Conservation (phyloP, 2,888 invertebrate species). For the Hecatera dysodea region DNA sequence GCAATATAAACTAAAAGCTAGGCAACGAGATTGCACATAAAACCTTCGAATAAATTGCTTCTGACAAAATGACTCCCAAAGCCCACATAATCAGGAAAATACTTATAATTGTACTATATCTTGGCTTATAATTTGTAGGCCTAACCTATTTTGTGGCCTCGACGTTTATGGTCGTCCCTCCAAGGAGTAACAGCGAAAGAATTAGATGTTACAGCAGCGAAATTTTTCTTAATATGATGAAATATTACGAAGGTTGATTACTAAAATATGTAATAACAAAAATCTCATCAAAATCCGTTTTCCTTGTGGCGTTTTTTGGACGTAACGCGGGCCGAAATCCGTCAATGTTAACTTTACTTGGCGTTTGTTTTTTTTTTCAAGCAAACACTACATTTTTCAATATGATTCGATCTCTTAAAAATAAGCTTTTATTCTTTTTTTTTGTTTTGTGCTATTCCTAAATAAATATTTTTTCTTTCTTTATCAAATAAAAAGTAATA, state of each 20-base stretch:
- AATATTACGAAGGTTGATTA: conserved; percentile 35
- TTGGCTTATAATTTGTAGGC: conserved; percentile 54
- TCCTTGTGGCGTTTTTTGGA: neutral
- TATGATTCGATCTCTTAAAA: no score
- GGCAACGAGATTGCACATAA: conserved; percentile 8
- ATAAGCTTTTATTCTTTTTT: no score
- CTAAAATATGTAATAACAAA: conserved; percentile 30
- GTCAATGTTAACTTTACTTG: neutral
- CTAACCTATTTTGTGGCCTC: conserved; percentile 53
- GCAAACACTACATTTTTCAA: no score
- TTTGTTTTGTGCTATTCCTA: no score
- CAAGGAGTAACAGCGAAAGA: conserved; percentile 52
- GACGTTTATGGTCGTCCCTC: conserved; percentile 56
- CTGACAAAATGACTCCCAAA: conserved; percentile 45
- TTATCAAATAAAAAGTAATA: neutral
- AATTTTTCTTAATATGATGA: conserved; percentile 42
- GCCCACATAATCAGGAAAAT: conserved; percentile 58
- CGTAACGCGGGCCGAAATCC: neutral
- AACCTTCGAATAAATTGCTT: conserved; percentile 28
- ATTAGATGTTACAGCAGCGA: conserved; percentile 37
- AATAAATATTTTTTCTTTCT: no score
- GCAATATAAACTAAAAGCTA: conserved; percentile 26
- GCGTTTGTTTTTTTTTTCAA: neutral
- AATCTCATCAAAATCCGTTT: conserved; percentile 20
- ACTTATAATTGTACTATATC: conserved; percentile 63